Conservation (phyloP, 2,888 invertebrate species). For the Drosophila multiciliata region DNA sequence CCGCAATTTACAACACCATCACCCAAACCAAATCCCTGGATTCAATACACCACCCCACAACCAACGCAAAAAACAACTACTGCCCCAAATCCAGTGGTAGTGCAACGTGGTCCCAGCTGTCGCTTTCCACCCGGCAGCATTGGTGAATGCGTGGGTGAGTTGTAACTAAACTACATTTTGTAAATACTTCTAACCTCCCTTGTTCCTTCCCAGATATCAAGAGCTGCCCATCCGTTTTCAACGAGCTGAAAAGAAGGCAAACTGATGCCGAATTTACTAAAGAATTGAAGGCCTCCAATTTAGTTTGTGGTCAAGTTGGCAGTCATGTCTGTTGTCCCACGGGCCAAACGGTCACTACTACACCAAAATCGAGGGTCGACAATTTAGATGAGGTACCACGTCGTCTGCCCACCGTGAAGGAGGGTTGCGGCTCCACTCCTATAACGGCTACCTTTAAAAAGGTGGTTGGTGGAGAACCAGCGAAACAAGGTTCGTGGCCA, state of each 20-base stretch:
- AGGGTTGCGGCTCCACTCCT: constrained; percentile 88
- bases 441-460: constrained; percentile 86
- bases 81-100: constrained; percentile 38
- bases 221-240: constrained; percentile 66
- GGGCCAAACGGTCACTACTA: constrained; percentile 16
- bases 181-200: not conserved
- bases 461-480: constrained; percentile 90
- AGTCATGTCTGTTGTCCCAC: constrained; percentile 81
- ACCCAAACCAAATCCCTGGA: constrained; percentile 55
- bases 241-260: constrained; percentile 62
- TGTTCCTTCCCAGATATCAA: constrained; percentile 63
- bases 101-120: constrained; percentile 55
- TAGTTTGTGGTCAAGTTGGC: constrained; percentile 66
- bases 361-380: constrained; percentile 7
- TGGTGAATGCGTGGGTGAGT: constrained; percentile 77
- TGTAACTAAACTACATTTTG: too few species aligned
- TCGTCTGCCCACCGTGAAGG: constrained; percentile 81
- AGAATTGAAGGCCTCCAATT: constrained; percentile 76
- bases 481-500: constrained; percentile 90
- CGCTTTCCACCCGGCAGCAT: constrained; percentile 63
- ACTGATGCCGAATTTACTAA: constrained; percentile 68
- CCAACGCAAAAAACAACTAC: constrained; percentile 40
- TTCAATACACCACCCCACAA: constrained; percentile 22
- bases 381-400: constrained; percentile 69
- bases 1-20: not conserved